Conservation (phyloP, 2,888 invertebrate species). For the Lucinisca nassula region DNA sequence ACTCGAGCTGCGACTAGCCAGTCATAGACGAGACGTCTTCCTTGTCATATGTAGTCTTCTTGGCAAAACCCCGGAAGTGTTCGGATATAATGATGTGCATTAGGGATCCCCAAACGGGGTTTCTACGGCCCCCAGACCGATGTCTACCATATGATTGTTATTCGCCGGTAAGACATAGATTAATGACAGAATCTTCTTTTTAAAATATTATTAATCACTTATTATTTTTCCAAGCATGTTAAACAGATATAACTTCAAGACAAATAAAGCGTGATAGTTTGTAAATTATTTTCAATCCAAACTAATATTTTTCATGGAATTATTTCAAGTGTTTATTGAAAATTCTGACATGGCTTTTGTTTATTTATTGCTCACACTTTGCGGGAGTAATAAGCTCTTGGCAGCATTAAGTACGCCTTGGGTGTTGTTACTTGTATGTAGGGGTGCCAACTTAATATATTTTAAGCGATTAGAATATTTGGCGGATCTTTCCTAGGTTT, state of each 20-base stretch:
- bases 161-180: conserved; percentile 66
- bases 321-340: not conserved
- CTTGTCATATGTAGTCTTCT: not conserved
- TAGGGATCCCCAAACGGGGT: conserved; percentile 76
- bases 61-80: not conserved
- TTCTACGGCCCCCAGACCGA: conserved; percentile 74
- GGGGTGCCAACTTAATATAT: conserved; percentile 56
- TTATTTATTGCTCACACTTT: conserved; percentile 13
- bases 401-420: conserved; percentile 38
- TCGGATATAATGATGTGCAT: conserved; percentile 76
- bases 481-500: conserved; percentile 42
- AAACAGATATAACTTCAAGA: no score
- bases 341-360: conserved; percentile 12
- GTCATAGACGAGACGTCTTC: not conserved
- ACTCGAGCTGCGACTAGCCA: not conserved
- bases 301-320: no score
- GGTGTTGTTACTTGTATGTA: conserved; percentile 31
- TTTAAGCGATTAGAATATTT: conserved; percentile 69
- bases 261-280: not conserved
- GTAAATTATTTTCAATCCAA: no score
- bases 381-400: conserved; percentile 54
- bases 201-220: not conserved
- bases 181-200: not conserved
- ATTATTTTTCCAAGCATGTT: no score
- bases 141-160: conserved; percentile 74